Evolutionary conservation across 2,888 invertebrate species (phyloP).

Genomic region (Prenolepis imparis): DNA sequence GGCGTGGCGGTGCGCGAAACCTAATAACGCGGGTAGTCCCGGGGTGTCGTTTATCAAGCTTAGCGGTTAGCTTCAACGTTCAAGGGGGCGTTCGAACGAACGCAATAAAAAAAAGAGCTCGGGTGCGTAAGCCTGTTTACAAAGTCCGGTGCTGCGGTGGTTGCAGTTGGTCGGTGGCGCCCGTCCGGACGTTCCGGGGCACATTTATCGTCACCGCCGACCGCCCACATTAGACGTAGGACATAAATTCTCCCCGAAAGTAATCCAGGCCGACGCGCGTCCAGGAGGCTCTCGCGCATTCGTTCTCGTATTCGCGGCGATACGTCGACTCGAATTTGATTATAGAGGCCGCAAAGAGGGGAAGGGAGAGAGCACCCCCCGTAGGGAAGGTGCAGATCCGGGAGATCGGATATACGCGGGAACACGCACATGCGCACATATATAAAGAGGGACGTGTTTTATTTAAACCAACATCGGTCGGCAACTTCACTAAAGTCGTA

Average conservation of each 20-base stretch:
- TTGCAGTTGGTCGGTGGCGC: constrained; percentile 2
- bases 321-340: constrained; percentile 70
- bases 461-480: constrained; percentile 52
- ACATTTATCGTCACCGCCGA: constrained; percentile 58
- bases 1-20: constrained; percentile 2
- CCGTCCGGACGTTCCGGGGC: constrained; percentile 55
- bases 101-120: constrained; percentile 65
- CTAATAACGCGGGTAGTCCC: constrained; percentile 41
- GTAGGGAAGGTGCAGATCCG: constrained; percentile 9
- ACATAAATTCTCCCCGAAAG: constrained; percentile 66
- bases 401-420: constrained; percentile 26
- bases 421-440: constrained; percentile 42
- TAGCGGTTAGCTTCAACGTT: constrained; percentile 55
- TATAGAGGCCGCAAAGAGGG: constrained; percentile 44
- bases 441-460: constrained; percentile 61
- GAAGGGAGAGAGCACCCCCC: neutral
- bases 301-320: constrained; percentile 57
- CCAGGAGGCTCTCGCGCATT: constrained; percentile 19
- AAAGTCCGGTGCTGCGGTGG: constrained; percentile 45
- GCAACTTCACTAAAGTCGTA: constrained; percentile 32
- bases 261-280: constrained; percentile 59
- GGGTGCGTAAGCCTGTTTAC: constrained; percentile 59
- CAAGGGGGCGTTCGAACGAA: constrained; percentile 59
- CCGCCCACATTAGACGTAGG: constrained; percentile 54
- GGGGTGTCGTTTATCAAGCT: constrained; percentile 70